These are phyloP conservation scores for Xylota segnis DNA, from an alignment of 2,888 invertebrate species.

Conservation along the genomic window DNA sequence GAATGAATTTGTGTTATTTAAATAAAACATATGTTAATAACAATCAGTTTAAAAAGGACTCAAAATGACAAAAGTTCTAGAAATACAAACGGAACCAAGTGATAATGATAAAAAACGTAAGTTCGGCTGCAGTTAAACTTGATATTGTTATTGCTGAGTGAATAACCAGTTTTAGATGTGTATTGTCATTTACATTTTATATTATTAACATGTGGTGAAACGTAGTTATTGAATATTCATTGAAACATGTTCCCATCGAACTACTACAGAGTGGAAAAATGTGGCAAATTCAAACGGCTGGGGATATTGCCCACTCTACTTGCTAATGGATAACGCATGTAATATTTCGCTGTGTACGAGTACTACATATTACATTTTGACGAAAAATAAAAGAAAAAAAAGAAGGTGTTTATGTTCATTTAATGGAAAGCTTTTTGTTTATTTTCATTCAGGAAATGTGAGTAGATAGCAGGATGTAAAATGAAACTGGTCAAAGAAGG, in stretches of 20 bases:
- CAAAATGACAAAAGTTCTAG: conserved; percentile 18
- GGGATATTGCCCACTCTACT: not conserved
- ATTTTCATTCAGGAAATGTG: not conserved
- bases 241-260: not conserved
- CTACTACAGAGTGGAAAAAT: not conserved
- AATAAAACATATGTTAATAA: not conserved
- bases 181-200: not conserved
- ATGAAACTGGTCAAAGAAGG: too few relatives aligned
- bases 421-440: too few relatives aligned
- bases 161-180: not conserved
- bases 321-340: conserved; percentile 1
- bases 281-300: not conserved
- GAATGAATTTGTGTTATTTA: not conserved
- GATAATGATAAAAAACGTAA: conserved; percentile 29
- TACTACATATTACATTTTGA: not conserved
- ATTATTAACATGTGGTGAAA: not conserved
- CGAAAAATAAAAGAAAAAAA: too few relatives aligned
- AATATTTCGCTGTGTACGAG: not conserved
- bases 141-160: not conserved
- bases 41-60: not conserved
- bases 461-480: too few relatives aligned
- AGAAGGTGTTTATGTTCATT: too few relatives aligned
- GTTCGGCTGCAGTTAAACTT: not conserved
- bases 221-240: too few relatives aligned
- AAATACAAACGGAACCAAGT: conserved; percentile 10